A percentile compares a stretch with the other conserved stretches of the same genome.
Conservation (phyloP, 1,140 invertebrate species). For the Trichomalopsis sarcophagae region DNA sequence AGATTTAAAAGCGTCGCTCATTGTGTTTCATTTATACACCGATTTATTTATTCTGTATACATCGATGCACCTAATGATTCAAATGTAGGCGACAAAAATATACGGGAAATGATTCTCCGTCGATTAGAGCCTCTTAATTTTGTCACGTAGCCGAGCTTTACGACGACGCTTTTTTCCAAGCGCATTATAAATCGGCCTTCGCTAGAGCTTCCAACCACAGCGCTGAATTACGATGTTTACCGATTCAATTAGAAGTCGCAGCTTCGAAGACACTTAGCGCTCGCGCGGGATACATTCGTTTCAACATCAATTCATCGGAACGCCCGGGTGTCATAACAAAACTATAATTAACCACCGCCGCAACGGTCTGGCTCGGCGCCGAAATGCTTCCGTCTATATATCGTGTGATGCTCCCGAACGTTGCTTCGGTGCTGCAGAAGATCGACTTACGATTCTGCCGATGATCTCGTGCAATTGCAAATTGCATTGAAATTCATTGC, state of each 20-base stretch:
- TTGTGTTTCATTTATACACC: neutral
- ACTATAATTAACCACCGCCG: slow-evolving; percentile 73
- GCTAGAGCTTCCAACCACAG: slow-evolving; percentile 25
- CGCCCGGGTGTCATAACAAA: slow-evolving; percentile 73
- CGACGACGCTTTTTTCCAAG: slow-evolving; percentile 61
- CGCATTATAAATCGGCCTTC: slow-evolving; percentile 24
- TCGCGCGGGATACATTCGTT: slow-evolving; percentile 71
- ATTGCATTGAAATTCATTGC: neutral
- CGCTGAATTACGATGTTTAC: slow-evolving; percentile 74
- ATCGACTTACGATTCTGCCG: neutral
- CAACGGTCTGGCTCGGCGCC: neutral
- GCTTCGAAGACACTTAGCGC: slow-evolving; percentile 57
- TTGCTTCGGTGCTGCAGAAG: neutral
- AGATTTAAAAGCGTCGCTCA: neutral
- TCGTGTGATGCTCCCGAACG: neutral
- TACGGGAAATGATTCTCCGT: slow-evolving; percentile 6
- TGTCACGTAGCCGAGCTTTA: slow-evolving; percentile 23
- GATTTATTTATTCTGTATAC: neutral
- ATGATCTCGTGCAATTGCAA: too few relatives aligned
- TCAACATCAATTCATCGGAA: slow-evolving; percentile 74
- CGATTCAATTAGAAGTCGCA: slow-evolving; percentile 73
- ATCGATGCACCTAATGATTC: neutral
- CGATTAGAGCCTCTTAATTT: slow-evolving; percentile 51
- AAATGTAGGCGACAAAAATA: slow-evolving; percentile 14
- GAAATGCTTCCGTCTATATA: slow-evolving; percentile 21